These are phyloP conservation scores for Hipposideros larvatus DNA, from an alignment of 2,797 vertebrate genomes.

Conservation along the genomic window DNA sequence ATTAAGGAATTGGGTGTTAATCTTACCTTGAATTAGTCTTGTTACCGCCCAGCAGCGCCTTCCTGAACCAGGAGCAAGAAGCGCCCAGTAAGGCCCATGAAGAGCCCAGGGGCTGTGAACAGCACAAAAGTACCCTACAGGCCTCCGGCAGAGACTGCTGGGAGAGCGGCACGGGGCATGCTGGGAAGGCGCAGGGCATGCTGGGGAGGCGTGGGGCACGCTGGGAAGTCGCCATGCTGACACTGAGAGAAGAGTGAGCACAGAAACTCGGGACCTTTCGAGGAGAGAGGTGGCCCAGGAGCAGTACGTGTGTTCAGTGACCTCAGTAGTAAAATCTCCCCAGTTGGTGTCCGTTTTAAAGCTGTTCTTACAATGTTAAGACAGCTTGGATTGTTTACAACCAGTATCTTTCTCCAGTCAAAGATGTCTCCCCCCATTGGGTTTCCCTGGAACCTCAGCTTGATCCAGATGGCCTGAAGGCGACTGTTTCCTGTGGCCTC, in stretches of 20 bases:
- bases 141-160: fast-evolving
- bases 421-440: not conserved
- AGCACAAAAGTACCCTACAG: fast-evolving
- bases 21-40: not conserved
- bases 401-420: not conserved
- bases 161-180: fast-evolving
- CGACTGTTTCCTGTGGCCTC: not conserved
- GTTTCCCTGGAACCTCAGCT: not conserved
- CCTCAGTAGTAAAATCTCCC: not conserved
- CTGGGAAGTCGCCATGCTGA: fast-evolving
- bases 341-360: not conserved
- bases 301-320: not conserved
- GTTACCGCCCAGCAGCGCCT: not conserved
- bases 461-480: not conserved
- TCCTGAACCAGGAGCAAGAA: fast-evolving
- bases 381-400: not conserved
- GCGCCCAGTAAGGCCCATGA: fast-evolving
- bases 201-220: not conserved
- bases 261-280: fast-evolving
- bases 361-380: not conserved
- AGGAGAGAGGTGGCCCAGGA: too few relatives aligned
- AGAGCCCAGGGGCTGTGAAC: fast-evolving
- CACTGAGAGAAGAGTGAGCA: fast-evolving
- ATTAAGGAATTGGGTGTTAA: not conserved
- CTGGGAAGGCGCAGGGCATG: not conserved